Conservation (phyloP, 2,113 vertebrate genomes). For the Cephalopholis sonnerati region DNA sequence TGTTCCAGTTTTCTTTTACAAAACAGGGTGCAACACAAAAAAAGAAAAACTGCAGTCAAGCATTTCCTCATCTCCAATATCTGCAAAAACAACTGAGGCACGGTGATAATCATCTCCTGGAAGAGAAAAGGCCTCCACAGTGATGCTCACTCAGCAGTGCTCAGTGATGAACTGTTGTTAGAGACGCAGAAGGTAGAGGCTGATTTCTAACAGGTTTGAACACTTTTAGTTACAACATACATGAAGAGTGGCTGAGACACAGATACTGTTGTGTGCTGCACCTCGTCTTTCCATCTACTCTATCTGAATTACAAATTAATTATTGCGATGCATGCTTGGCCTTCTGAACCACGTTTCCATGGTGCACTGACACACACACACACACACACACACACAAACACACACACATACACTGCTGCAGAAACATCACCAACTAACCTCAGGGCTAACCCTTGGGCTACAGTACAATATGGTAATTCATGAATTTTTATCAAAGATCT, state of each 20-base stretch:
- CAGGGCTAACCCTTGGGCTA: not conserved
- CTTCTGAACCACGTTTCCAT: not conserved
- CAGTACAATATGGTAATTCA: conserved; percentile 9
- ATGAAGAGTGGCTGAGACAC: not conserved
- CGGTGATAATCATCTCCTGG: conserved; percentile 24
- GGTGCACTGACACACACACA: not conserved
- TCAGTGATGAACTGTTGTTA: not conserved
- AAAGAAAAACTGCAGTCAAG: conserved; percentile 2
- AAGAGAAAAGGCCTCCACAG: not conserved
- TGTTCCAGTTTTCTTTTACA: conserved; percentile 17
- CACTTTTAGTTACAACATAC: not conserved
- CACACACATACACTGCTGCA: conserved; percentile 1
- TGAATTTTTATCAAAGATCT: conserved; percentile 6
- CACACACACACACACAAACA: not conserved
- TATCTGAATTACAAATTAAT: not conserved
- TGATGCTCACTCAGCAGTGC: not conserved
- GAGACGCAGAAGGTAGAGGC: not conserved
- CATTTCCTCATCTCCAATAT: conserved; percentile 30
- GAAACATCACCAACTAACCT: not conserved
- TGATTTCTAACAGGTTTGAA: not conserved
- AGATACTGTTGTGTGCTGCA: not conserved
- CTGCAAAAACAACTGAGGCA: not conserved
- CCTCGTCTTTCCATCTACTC: not conserved
- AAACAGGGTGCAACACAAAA: not conserved
- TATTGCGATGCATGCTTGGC: not conserved